Evolutionary conservation across 1,140 invertebrate genomes (phyloP), one percentile per base, ranked within the genome.

Genomic region (Parasteatoda tepidariorum): DNA sequence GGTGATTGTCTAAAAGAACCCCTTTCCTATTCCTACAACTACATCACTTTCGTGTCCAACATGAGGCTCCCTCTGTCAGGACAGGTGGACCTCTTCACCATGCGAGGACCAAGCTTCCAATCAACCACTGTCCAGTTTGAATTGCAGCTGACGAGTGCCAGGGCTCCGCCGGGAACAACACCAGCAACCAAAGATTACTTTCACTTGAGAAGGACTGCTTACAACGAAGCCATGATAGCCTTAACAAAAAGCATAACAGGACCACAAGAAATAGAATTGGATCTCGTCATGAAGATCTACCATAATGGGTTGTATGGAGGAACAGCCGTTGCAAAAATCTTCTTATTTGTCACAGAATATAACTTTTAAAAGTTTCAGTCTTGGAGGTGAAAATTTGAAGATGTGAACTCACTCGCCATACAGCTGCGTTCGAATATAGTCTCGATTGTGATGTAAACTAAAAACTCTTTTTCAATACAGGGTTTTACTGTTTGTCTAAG

Each of bases 261-360:
- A 0, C 96, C 96, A 0, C 96, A 98, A 89, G 96, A 97, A 86
- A 93, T 98, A 59, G 94, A 97, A 83, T 88, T 98, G 5, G 92
- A 96, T 84, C 89, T 98, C 15, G 92, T 91, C 61, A 97, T 98
- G 96, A 93, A 95, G 85, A 91, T 97, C 3, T 95, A 93, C 88
- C 91, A 91, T 54, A 91, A 92, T 70, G 91, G 92, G 0, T 89
- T 90, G 41, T 94, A 94, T 64, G 92, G 92, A 2, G 95, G 95
- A 0, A 94, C 92, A 30, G 95, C 94, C 2, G 92, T 97, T 0
- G 95, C 95, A 0, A 95, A 94, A 88, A 90, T 97, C 59, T 93
- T 94, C 85, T 93, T 98, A 41, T 93, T 93, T 87, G 95, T 97
- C 3, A 95, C 96, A 0, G 92, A 95, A 86, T 94, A 95, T 87